Conservation (phyloP, 2,797 vertebrate genomes). For the Lithobates pipiens region DNA sequence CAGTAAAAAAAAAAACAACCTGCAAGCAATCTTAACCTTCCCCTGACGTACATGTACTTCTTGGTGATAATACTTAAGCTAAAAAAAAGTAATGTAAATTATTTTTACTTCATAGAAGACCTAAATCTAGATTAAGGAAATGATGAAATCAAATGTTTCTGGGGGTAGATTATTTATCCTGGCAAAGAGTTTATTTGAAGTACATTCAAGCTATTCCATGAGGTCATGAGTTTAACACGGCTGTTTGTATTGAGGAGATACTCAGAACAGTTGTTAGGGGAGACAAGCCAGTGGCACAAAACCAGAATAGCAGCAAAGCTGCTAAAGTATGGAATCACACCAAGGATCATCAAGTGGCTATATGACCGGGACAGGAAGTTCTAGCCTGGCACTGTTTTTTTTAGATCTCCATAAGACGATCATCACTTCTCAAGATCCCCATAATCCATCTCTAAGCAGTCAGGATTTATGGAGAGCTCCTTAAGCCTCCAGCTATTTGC, state of each 20-base stretch:
- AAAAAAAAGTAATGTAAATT: constrained; percentile 42
- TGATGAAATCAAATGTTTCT: constrained; percentile 37
- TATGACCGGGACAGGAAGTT: constrained; percentile 50
- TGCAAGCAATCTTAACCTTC: constrained; percentile 34
- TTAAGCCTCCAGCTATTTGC: constrained; percentile 51
- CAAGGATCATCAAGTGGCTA: constrained; percentile 38
- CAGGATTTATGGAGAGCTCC: constrained; percentile 38
- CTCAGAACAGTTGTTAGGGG: constrained; percentile 17
- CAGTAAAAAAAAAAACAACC: constrained; percentile 35
- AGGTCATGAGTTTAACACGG: constrained; percentile 37
- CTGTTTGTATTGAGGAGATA: constrained; percentile 28
- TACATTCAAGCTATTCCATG: constrained; percentile 23
- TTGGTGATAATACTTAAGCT: constrained; percentile 30
- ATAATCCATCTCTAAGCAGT: constrained; percentile 56
- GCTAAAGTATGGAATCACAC: not conserved
- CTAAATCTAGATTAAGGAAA: constrained; percentile 50
- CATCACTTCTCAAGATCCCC: constrained; percentile 51
- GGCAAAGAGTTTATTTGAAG: constrained; percentile 49
- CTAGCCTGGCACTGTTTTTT: constrained; percentile 42
- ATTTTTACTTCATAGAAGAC: constrained; percentile 33
- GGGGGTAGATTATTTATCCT: constrained; percentile 39
- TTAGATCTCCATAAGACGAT: constrained; percentile 46
- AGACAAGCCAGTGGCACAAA: constrained; percentile 13
- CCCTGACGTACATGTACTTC: constrained; percentile 22
- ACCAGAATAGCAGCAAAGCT: constrained; percentile 37